phyloP scores from a whole-genome alignment of 2,113 vertebrate species.

The Empidonax traillii region DNA sequence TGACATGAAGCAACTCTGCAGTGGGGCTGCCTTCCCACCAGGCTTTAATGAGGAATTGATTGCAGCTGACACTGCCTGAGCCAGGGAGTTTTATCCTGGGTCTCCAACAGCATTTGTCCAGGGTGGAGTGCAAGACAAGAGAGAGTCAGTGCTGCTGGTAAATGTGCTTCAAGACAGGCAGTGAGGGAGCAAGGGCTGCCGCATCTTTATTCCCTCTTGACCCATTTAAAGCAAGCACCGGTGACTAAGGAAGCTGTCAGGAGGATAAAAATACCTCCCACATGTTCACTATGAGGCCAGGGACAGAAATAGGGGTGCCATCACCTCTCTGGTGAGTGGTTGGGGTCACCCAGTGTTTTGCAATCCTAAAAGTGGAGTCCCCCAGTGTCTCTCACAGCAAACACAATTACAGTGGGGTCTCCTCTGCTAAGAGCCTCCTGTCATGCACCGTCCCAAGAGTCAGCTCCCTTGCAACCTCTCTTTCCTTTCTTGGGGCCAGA shows the following conservation, averaged over 20 bases:
- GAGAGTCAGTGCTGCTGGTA: neutral
- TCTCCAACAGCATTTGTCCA: neutral
- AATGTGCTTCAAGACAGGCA: neutral
- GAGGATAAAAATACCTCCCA: slow-evolving; percentile 61
- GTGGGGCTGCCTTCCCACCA: accelerated
- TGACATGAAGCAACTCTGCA: neutral
- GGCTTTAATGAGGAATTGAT: slow-evolving; percentile 11
- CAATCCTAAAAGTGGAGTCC: neutral
- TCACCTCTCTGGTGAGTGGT: neutral
- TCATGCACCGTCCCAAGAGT: accelerated
- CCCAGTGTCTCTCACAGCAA: neutral
- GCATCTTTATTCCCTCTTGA: slow-evolving; percentile 65
- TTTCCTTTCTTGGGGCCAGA: neutral
- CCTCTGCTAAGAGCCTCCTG: neutral
- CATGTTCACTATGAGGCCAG: slow-evolving; percentile 9
- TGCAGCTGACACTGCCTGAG: neutral
- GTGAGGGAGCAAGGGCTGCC: neutral
- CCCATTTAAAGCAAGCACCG: slow-evolving; percentile 52
- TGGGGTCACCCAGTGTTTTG: neutral
- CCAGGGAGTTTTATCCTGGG: neutral
- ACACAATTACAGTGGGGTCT: accelerated
- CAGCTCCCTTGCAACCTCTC: neutral
- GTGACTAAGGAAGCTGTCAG: slow-evolving; percentile 34
- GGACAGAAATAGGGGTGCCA: slow-evolving; percentile 38
- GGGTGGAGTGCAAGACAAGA: neutral